Percentiles rank a stretch among this genome's conserved stretches.
These are phyloP conservation scores for Temnothorax nylanderi DNA, from an alignment of 1,140 invertebrate genomes.

Conservation along the genomic window DNA sequence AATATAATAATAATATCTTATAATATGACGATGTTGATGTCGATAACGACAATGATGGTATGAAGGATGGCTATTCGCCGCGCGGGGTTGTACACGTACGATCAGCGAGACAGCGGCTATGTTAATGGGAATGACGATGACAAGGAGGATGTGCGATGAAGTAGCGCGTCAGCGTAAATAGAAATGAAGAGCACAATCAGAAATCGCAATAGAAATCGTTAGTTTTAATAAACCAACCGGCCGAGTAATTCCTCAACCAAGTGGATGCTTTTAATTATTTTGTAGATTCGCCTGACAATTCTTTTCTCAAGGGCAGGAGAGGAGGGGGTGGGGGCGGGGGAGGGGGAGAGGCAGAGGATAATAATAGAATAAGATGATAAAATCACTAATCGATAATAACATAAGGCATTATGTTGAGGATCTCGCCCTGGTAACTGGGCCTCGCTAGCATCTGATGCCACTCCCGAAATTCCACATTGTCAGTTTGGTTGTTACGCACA, in stretches of 20 bases:
- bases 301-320: not conserved
- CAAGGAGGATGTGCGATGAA: conserved; percentile 40
- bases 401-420: conserved; percentile 95
- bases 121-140: conserved; percentile 46
- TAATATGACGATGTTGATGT: conserved; percentile 25
- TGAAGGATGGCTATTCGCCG: conserved; percentile 31
- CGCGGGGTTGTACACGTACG: not conserved
- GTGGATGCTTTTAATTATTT: conserved; percentile 48
- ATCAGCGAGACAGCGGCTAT: conserved; percentile 11
- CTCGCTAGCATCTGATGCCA: conserved; percentile 93
- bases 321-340: fast-evolving
- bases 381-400: conserved; percentile 93
- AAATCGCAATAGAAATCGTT: conserved; percentile 73
- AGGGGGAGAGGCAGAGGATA: conserved; percentile 10
- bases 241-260: not conserved
- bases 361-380: conserved; percentile 75
- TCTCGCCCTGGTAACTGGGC: conserved; percentile 90
- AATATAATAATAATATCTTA: conserved; percentile 38
- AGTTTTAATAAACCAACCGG: conserved; percentile 66
- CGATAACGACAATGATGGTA: conserved; percentile 40
- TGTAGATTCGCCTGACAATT: conserved; percentile 65
- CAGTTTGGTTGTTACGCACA: conserved; percentile 67
- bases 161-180: conserved; percentile 56
- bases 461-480: conserved; percentile 88
- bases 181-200: conserved; percentile 68